Evolutionary conservation across 1,140 invertebrate species (phyloP).

Genomic region (Trypoxylus dichotomus): DNA sequence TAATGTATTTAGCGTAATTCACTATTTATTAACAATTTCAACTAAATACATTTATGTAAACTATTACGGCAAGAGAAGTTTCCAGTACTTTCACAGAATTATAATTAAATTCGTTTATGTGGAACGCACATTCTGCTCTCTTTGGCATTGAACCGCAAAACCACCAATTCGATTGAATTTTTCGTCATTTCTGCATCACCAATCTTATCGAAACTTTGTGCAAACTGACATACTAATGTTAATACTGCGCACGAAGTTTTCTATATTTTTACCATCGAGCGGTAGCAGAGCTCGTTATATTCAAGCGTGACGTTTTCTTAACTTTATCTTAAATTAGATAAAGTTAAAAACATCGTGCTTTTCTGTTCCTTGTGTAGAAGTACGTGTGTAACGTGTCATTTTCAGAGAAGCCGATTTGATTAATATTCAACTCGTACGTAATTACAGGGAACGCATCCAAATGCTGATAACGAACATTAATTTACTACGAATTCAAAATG

Average conservation of each 20-base stretch:
- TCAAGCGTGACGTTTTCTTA: not conserved
- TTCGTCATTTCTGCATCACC: not conserved
- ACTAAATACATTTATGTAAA: too few relatives aligned
- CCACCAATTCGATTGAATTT: not conserved
- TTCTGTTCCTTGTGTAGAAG: not conserved
- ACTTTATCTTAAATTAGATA: constrained; percentile 3
- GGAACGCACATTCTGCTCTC: not conserved
- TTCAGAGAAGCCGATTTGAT: not conserved
- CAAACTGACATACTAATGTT: not conserved
- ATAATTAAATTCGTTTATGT: too few relatives aligned
- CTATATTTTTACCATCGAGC: not conserved
- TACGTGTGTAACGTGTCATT: not conserved
- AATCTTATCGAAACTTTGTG: not conserved
- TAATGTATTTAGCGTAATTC: too few relatives aligned
- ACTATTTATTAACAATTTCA: too few relatives aligned
- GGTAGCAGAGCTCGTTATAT: not conserved
- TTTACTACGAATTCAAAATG: not conserved
- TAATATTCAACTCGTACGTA: not conserved
- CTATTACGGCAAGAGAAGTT: too few relatives aligned
- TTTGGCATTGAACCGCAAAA: not conserved
- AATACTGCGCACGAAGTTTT: not conserved
- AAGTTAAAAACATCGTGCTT: not conserved
- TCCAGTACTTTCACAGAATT: too few relatives aligned
- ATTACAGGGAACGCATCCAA: not conserved
- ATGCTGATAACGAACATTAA: not conserved